Evolutionary conservation across 2,797 vertebrate genomes (phyloP).

Genomic region (Sus cebifrons): DNA sequence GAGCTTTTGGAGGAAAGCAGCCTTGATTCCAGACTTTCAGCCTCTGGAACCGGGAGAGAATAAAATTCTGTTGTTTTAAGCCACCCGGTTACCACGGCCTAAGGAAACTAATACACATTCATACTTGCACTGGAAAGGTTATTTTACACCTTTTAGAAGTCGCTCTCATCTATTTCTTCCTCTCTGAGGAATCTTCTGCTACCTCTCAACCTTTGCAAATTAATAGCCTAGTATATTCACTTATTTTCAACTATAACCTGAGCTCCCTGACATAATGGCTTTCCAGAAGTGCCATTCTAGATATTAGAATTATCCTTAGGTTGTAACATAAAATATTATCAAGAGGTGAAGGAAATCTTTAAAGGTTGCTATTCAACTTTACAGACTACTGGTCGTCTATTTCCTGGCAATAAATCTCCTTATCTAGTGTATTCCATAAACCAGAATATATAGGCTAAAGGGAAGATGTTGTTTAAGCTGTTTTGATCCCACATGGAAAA

Average conservation of each 20-base stretch:
- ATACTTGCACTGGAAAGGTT: background rate
- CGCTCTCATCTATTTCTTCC: background rate
- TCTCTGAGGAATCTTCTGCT: background rate
- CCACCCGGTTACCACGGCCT: background rate
- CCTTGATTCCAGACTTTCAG: background rate
- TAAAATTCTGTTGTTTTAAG: background rate
- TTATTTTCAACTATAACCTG: background rate
- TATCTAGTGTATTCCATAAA: background rate
- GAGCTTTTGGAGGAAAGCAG: rapidly evolving
- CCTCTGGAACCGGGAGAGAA: background rate
- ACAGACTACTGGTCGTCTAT: background rate
- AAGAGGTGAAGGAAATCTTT: background rate
- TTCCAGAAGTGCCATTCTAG: constrained; percentile 17
- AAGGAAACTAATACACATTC: background rate
- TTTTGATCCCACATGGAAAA: background rate
- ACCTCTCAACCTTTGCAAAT: background rate
- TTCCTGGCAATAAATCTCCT: background rate
- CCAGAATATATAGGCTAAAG: background rate
- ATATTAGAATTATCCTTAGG: background rate
- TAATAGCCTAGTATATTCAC: background rate
- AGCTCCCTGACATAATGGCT: background rate
- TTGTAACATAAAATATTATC: background rate
- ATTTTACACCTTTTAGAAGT: background rate
- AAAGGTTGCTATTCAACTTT: background rate
- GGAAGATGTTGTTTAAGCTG: background rate